A percentile compares a stretch with the other conserved stretches of the same genome.
Conservation (phyloP, 2,888 invertebrate genomes). For the Pterostichus madidus region DNA sequence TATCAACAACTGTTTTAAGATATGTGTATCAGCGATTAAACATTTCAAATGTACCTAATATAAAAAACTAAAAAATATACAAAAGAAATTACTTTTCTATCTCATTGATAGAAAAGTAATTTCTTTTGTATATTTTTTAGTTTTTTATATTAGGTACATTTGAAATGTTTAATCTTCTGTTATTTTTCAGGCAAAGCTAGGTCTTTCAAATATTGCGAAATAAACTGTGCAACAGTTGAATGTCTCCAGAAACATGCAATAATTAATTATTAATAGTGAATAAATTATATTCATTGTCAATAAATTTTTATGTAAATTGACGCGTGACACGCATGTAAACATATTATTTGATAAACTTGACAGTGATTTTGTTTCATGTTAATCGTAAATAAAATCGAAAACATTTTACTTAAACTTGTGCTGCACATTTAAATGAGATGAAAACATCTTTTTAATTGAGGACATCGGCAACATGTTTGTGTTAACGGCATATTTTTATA, state of each 20-base stretch:
- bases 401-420: slow-evolving; percentile 23
- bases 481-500: slow-evolving; percentile 27
- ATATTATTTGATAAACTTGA: slow-evolving; percentile 33
- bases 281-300: slow-evolving; percentile 17
- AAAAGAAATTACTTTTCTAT: too few species aligned
- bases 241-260: neutral
- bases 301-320: neutral
- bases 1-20: too few species aligned
- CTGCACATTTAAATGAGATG: slow-evolving; percentile 3
- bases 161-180: too few species aligned
- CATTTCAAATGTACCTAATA: too few species aligned
- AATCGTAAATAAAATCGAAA: slow-evolving; percentile 13
- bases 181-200: too few species aligned
- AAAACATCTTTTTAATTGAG: slow-evolving; percentile 25
- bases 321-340: slow-evolving; percentile 11
- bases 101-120: too few species aligned
- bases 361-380: slow-evolving; percentile 44
- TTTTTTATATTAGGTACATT: too few species aligned
- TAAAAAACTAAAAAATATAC: too few species aligned
- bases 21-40: too few species aligned
- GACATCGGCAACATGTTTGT: slow-evolving; percentile 15
- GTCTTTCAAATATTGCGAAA: too few species aligned
- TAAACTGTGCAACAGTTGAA: neutral
- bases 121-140: too few species aligned
- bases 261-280: slow-evolving; percentile 19